Base-by-base conservation (phyloP, 2,113 vertebrate species). In the Dasyornis broadbenti region DNA sequence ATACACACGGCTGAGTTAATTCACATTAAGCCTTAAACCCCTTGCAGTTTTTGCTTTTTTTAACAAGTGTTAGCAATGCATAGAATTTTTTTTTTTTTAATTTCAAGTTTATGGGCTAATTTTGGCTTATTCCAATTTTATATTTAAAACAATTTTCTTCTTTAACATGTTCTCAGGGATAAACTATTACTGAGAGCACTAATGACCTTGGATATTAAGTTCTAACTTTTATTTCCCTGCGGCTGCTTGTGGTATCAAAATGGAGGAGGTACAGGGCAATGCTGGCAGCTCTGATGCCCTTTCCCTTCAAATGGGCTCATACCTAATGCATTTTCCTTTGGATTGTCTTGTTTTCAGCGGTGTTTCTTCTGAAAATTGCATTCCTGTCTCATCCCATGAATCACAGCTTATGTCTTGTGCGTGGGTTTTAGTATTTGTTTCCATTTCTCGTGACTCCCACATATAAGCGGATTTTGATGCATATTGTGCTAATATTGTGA, bases 321-420 rank as follows among this genome's bases (percentile, higher is more conserved):
- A 89, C 49, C 53, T 86, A 88, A 93, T 75, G 69, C 76, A 52
- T 93, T 93, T 96, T 68, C 90, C 68, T 90, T 94, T 65, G 75
- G 76, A 90, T 90, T 92, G 76, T 47, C 93, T 93, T 92, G 82
- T 92, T 97, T 94, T 61, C 90, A 56, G 53, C 4, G 10, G 49
- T 90, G 84, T 80, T 95, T 44, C 88, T 92, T 65, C 80, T 83
- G 83, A 71, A 96, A 94, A 96, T 86, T 95, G 69, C 83, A 78
- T 90, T 96, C 75, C 88, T 93, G 82, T 92, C 93, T 96, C 86
- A 95, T 92, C 72, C 57, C 56, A 86, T 94, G 96, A 97, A 89
- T 88, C 88, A 81, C 80, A 94, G 92, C 82, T 94, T 90, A 54
- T 59, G 49, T 93, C 86, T 92, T 92, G 66, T 28, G 53, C 18